These are phyloP conservation scores for Hirtodrosophila alboralis DNA, from an alignment of 2,888 invertebrate genomes.

Conservation along the genomic window DNA sequence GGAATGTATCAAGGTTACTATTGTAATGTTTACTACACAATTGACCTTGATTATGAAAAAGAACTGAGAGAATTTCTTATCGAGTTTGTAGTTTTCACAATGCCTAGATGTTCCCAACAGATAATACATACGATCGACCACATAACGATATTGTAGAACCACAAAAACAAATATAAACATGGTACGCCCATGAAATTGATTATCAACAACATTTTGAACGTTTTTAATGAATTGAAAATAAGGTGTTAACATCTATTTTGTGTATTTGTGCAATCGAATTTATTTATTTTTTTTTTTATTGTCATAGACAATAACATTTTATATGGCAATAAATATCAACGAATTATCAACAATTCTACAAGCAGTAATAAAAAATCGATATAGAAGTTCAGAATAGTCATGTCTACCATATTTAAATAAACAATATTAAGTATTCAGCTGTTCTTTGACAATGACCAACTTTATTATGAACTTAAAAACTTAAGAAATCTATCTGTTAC, in stretches of 20 bases:
- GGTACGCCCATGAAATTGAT: slow-evolving; percentile 41
- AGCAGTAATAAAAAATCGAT: too few relatives aligned
- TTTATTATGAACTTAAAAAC: not conserved
- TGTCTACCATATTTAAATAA: slow-evolving; percentile 3
- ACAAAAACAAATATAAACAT: slow-evolving; percentile 32
- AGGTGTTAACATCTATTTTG: slow-evolving; percentile 41
- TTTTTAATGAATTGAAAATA: slow-evolving; percentile 20
- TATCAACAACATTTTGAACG: slow-evolving; percentile 43
- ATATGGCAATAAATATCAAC: slow-evolving; percentile 4
- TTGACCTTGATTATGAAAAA: slow-evolving; percentile 19
- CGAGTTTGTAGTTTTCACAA: slow-evolving; percentile 1
- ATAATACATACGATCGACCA: not conserved
- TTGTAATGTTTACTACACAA: slow-evolving; percentile 12
- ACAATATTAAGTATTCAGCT: slow-evolving; percentile 1
- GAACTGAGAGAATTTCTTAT: slow-evolving; percentile 32
- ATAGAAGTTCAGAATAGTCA: not conserved
- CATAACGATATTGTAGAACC: slow-evolving; percentile 25
- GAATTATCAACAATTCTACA: slow-evolving; percentile 6
- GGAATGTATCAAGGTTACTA: slow-evolving; percentile 33
- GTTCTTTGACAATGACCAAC: slow-evolving; percentile 18
- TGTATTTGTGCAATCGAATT: slow-evolving; percentile 22
- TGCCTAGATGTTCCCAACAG: not conserved
- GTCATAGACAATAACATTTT: slow-evolving; percentile 25
- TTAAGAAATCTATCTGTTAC: not conserved
- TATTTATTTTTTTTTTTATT: slow-evolving; percentile 18